phyloP scores from a whole-genome alignment of 2,113 vertebrate species.

The Chauna torquata region DNA sequence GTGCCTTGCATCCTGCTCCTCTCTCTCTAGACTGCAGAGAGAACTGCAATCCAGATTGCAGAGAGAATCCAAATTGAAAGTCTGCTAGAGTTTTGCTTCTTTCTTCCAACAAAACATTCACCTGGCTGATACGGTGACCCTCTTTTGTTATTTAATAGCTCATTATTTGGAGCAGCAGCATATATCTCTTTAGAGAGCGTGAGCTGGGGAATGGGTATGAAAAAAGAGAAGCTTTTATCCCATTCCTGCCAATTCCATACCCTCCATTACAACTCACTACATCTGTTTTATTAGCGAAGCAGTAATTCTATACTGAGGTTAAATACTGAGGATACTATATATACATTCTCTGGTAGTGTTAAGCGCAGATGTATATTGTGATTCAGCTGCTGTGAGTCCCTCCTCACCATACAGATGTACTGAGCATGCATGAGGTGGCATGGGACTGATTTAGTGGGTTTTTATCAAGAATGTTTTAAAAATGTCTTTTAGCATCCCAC shows the following conservation, averaged over 20 bases:
- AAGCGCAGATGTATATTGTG: neutral
- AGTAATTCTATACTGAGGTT: neutral
- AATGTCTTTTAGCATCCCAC: neutral
- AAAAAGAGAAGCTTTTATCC: neutral
- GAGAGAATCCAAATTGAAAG: neutral
- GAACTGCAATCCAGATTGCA: neutral
- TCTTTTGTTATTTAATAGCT: neutral
- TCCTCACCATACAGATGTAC: neutral
- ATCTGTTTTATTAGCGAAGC: neutral
- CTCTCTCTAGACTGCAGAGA: neutral
- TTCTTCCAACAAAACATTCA: neutral
- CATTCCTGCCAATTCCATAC: neutral
- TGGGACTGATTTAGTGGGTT: neutral
- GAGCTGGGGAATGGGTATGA: neutral
- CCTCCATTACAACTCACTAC: neutral
- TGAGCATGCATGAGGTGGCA: neutral
- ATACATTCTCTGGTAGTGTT: neutral
- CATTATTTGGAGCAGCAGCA: neutral
- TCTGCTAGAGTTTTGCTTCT: neutral
- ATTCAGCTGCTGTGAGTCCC: neutral
- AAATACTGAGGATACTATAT: neutral
- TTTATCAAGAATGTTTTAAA: neutral
- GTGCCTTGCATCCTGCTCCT: neutral
- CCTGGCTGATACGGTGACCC: neutral
- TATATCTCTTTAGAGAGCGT: neutral